phyloP scores from a whole-genome alignment of 2,797 vertebrate genomes.

The Urocyon cinereoargenteus region DNA sequence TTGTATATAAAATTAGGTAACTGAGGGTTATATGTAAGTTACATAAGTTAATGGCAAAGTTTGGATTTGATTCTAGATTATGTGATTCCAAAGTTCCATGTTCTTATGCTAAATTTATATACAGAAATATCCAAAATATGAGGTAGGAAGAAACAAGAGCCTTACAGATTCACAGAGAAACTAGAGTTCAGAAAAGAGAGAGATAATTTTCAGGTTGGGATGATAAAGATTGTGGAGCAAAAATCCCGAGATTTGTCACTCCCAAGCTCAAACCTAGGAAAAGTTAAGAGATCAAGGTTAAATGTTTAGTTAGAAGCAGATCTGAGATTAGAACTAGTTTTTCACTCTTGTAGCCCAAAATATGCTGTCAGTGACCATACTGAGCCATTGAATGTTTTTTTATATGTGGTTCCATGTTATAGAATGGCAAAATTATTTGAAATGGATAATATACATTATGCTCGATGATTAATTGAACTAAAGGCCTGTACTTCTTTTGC shows the following conservation, averaged over 20 bases:
- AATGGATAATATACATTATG: constrained; percentile 16
- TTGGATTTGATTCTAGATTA: constrained; percentile 50
- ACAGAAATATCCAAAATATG: constrained; percentile 33
- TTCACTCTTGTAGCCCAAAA: not conserved
- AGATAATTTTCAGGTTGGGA: not conserved
- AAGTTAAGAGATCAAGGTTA: not conserved
- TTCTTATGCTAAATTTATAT: not conserved
- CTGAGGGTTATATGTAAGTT: not conserved
- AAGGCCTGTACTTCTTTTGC: not conserved
- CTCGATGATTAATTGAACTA: not conserved
- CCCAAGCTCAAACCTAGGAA: not conserved
- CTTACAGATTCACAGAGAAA: constrained; percentile 39
- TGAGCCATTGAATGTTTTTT: not conserved
- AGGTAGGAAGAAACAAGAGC: constrained; percentile 41
- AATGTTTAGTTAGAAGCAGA: constrained; percentile 4
- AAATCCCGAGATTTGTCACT: constrained; percentile 14
- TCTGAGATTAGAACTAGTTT: not conserved
- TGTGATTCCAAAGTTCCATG: constrained; percentile 2
- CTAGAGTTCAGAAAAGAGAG: constrained; percentile 20
- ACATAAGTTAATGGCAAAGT: not conserved
- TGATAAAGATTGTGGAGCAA: constrained; percentile 16
- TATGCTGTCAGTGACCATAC: not conserved
- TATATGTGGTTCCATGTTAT: not conserved
- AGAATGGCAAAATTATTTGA: constrained; percentile 17
- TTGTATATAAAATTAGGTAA: not conserved